Base-by-base conservation (phyloP, 2,113 vertebrate genomes). In the Larimichthys crocea region DNA sequence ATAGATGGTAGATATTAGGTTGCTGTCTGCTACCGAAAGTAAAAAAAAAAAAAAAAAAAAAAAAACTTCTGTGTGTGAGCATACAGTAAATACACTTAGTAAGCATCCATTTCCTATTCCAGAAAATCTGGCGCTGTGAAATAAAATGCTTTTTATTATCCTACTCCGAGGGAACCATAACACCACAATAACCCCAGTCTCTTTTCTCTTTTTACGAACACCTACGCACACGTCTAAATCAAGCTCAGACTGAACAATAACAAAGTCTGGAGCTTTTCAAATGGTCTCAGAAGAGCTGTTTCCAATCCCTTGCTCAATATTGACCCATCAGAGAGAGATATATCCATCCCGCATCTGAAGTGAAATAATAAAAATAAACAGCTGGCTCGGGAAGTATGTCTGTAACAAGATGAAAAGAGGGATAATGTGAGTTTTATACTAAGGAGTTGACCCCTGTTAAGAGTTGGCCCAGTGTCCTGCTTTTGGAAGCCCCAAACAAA, bases 221-320 rank as follows among this genome's bases (percentile, higher is more conserved):
- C 88, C 90, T 90, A 89, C 79, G 49, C 86, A 83, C 78, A 84
- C 16, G 74, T 91, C 89, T 90, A 87, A 88, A 88, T 89, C 91
- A 90, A 86, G 67, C 83, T 91, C 90, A 93, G 91, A 92, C 92
- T 82, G 84, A 92, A 93, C 88, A 93, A 93, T 79, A 91, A 94
- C 90, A 93, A 89, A 70, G 91, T 91, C 86, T 87, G 86, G 80
- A 90, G 81, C 70, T 75, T 85, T 88, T 91, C 86, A 90, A 91
- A 92, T 31, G 81, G 87, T 85, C 91, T 89, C 90, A 53, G 73
- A 91, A 86, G 92, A 85, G 74, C 80, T 83, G 85, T 92, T 93
- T 88, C 88, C 67, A 91, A 81, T 67, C 70, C 62, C 81, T 84
- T 84, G 74, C 68, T 85, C 86, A 74, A 87, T 87, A 72, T 80